A percentile compares a stretch with the other conserved stretches of the same genome.
Conservation (phyloP, 2,797 vertebrate species). For the Pipistrellus pipistrellus region DNA sequence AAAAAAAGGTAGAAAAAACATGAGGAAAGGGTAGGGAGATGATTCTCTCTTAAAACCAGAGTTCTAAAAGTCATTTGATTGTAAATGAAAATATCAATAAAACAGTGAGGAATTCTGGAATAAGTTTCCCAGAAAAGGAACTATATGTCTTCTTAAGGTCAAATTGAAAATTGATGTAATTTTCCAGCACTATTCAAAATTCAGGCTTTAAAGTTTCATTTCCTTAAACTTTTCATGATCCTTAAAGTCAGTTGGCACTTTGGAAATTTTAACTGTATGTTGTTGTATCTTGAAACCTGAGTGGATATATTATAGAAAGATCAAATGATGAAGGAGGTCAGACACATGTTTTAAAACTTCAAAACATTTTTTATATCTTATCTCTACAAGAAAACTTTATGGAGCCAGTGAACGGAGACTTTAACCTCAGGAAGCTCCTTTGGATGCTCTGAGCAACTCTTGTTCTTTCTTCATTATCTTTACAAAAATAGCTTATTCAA, state of each 20-base stretch:
- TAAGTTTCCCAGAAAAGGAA: neutral
- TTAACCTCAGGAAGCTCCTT: neutral
- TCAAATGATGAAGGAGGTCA: neutral
- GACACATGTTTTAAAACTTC: neutral
- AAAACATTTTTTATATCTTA: slow-evolving; percentile 38
- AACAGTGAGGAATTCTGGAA: neutral
- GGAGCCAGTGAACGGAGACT: neutral
- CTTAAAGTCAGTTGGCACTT: slow-evolving; percentile 25
- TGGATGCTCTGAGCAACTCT: neutral
- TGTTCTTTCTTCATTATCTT: slow-evolving; percentile 5
- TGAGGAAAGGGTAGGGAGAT: neutral
- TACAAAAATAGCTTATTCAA: slow-evolving; percentile 22
- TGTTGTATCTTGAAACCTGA: slow-evolving; percentile 8
- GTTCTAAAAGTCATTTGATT: neutral
- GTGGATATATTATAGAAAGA: neutral
- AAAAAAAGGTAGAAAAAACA: neutral
- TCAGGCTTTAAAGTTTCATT: slow-evolving; percentile 33
- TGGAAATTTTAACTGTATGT: neutral
- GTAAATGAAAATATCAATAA: neutral
- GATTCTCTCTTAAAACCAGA: neutral
- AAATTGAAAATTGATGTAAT: slow-evolving; percentile 47
- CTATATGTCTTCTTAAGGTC: neutral
- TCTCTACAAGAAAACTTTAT: neutral
- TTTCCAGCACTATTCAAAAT: slow-evolving; percentile 58
- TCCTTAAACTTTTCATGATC: slow-evolving; percentile 40